A percentile compares a stretch with the other conserved stretches of the same genome.
Conservation (phyloP, 2,888 invertebrate genomes). For the Glyphotaelius pellucidus region DNA sequence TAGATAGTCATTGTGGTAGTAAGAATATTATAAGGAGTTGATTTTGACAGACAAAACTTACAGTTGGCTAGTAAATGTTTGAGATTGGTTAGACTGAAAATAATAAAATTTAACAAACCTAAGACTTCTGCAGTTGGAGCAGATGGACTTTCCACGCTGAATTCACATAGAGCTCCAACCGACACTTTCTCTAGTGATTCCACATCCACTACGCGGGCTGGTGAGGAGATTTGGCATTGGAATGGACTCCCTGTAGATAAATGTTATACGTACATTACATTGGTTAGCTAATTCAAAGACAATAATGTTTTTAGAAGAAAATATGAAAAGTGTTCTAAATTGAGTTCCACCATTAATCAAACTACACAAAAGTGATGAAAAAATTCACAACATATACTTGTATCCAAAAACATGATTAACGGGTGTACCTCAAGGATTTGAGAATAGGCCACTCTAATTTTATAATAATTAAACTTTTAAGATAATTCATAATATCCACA, state of each 20-base stretch:
- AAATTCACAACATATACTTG: too few relatives aligned
- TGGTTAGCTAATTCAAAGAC: not conserved
- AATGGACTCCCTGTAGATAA: constrained; percentile 85
- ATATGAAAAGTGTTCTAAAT: not conserved
- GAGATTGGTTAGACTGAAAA: too few relatives aligned
- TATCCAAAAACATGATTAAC: not conserved
- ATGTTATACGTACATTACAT: not conserved
- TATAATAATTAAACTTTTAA: not conserved
- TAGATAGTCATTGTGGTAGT: too few relatives aligned
- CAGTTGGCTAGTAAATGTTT: too few relatives aligned
- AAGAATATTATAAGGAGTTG: too few relatives aligned
- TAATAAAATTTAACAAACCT: not conserved
- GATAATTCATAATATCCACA: not conserved
- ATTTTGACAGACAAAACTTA: too few relatives aligned
- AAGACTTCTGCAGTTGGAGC: constrained; percentile 89
- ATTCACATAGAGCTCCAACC: constrained; percentile 89
- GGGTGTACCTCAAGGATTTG: not conserved
- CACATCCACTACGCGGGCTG: constrained; percentile 89
- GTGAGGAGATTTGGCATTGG: constrained; percentile 87
- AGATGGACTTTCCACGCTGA: constrained; percentile 91
- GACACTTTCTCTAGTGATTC: constrained; percentile 89
- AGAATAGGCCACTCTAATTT: not conserved
- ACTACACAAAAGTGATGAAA: too few relatives aligned
- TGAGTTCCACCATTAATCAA: not conserved
- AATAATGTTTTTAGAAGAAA: not conserved